phyloP scores from a whole-genome alignment of 2,113 vertebrate genomes.

The Seriola rivoliana region DNA sequence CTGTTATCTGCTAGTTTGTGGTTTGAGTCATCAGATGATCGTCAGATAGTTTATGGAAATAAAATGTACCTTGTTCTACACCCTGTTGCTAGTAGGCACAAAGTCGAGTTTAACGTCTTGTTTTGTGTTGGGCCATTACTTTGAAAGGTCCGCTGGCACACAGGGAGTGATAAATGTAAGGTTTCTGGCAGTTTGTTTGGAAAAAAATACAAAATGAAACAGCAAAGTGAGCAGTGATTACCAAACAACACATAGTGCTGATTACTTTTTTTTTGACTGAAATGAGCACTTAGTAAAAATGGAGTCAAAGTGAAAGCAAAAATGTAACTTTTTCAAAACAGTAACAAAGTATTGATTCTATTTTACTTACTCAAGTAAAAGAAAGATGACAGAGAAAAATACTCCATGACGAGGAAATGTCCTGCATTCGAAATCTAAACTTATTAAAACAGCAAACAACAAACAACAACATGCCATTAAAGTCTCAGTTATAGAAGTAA shows the following conservation, averaged over 20 bases:
- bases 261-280: neutral
- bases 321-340: too few relatives aligned
- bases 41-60: neutral
- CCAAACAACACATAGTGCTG: neutral
- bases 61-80: neutral
- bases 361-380: neutral
- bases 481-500: neutral
- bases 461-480: too few relatives aligned
- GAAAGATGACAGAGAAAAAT: neutral
- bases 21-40: conserved; percentile 5
- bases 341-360: neutral
- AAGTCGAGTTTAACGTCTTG: neutral
- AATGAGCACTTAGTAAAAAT: neutral
- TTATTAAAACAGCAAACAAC: too few relatives aligned
- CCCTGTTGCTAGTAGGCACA: neutral
- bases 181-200: neutral
- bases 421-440: too few relatives aligned
- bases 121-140: neutral
- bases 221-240: neutral
- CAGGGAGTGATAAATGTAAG: neutral
- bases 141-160: neutral
- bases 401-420: neutral
- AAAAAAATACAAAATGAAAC: neutral
- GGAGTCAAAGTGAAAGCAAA: neutral
- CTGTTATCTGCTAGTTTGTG: conserved; percentile 14